Conservation (phyloP, 2,113 vertebrate species). For the Smithornis capensis region DNA sequence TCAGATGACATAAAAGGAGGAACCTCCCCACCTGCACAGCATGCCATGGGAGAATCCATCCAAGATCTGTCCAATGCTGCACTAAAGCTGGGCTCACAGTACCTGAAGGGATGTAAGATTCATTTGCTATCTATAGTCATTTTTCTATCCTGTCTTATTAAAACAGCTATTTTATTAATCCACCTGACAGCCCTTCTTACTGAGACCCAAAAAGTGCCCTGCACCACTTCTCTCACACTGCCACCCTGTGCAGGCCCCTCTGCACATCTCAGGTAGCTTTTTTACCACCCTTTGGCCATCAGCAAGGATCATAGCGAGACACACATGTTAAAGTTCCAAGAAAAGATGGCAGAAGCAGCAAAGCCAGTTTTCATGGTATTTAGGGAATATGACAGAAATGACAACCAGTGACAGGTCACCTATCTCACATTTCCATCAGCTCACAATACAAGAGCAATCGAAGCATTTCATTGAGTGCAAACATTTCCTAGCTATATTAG, state of each 20-base stretch:
- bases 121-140: not conserved
- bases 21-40: accelerated
- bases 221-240: not conserved
- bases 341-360: not conserved
- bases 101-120: not conserved
- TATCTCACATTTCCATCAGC: not conserved
- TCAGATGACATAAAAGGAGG: not conserved
- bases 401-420: not conserved
- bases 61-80: not conserved
- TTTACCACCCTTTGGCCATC: not conserved
- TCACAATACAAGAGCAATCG: not conserved
- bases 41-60: not conserved
- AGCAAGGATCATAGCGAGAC: not conserved
- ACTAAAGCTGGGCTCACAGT: accelerated
- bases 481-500: not conserved
- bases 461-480: not conserved
- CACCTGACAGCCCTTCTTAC: not conserved
- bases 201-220: not conserved
- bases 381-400: not conserved
- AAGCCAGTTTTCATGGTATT: not conserved
- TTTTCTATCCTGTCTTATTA: not conserved
- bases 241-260: accelerated
- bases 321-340: not conserved
- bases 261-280: not conserved
- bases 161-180: not conserved